Evolutionary conservation across 2,888 invertebrate species (phyloP), one percentile per base, ranked within the genome.

Genomic region (Germaria angustata): DNA sequence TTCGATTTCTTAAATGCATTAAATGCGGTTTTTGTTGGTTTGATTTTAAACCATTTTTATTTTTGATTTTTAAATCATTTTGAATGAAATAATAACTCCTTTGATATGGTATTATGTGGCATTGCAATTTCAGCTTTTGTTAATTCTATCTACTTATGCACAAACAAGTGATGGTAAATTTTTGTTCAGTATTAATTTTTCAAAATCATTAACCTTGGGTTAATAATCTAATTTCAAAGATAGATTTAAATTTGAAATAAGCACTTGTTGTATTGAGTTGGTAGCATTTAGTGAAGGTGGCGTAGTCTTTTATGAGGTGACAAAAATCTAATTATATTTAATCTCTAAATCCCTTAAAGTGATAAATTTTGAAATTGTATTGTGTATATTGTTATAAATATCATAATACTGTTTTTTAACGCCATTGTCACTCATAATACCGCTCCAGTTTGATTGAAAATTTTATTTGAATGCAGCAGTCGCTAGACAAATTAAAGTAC

Each of bases 181-280:
- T 63, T 41, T 28, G 28, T 63, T 44, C n/a, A n/a, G 7, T 7
- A 28, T 24, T 51, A 7, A 39, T 39, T 61, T 24, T 24, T 2
- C 44, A 63, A 17, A 28, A 28, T n/a, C 17, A 2, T 17, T 55
- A 65, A 49, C 65, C 65, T 65, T 65, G 65, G 22, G 49, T 34
- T 49, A 49, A 49, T 49, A n/a, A 20, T 49, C 34, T 22, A 32
- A 46, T 32, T 63, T 32, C 1, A 13, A 22, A 63, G 44, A 44
- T 49, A 13, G 28, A 65, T 20, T 34, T 11, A 46, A 34, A 20
- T 15, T 34, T 34, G 2, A 46, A 63, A 46, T 20, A 57, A 34
- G 7, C 20, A 5, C 9, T 32, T 17, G 17, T 11, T 9, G 17
- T 57, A 15, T 7, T 4, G 24, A 22, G 13, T 13, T 49, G 4